Percentiles rank a stretch among this genome's conserved stretches.
Evolutionary conservation across 1,140 invertebrate genomes (phyloP).

Genomic region (Nixonia krombeini): DNA sequence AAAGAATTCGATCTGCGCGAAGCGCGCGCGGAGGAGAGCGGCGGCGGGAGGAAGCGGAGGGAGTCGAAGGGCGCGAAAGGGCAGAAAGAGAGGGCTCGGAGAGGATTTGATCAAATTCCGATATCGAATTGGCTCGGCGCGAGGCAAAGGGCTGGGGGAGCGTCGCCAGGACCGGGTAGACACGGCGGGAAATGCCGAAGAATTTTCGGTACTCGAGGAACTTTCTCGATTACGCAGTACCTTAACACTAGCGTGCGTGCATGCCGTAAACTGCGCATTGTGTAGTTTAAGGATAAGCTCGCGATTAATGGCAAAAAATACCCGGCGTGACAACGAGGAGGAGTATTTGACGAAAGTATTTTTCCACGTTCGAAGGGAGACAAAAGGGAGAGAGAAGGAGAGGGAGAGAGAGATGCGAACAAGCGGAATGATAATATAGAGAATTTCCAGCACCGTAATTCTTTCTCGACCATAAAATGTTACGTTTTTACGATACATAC

Average conservation of each 20-base stretch:
- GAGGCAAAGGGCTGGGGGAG: slow-evolving; percentile 17
- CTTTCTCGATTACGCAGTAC: slow-evolving; percentile 50
- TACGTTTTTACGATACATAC: no score
- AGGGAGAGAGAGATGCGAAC: no score
- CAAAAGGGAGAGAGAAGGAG: no score
- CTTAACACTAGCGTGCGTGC: slow-evolving; percentile 11
- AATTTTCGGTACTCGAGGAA: slow-evolving; percentile 52
- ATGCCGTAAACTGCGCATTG: slow-evolving; percentile 10
- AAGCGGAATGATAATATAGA: no score
- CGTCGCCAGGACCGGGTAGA: slow-evolving; percentile 8
- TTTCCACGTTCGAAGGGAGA: no score
- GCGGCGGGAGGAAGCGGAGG: slow-evolving; percentile 10
- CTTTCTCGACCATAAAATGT: no score
- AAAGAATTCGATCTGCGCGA: slow-evolving; percentile 67
- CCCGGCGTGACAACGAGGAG: slow-evolving; percentile 13
- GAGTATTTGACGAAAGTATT: no score
- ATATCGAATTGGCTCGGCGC: slow-evolving; percentile 63
- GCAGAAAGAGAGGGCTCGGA: slow-evolving; percentile 32
- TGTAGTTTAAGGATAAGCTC: slow-evolving; percentile 39
- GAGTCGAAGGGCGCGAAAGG: slow-evolving; percentile 15
- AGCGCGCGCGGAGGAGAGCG: slow-evolving; percentile 36
- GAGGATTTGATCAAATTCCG: slow-evolving; percentile 69
- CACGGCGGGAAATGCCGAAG: slow-evolving; percentile 36
- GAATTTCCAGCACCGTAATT: no score
- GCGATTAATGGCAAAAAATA: slow-evolving; percentile 47